Evolutionary conservation across 2,888 invertebrate species (phyloP).

Genomic region (Catocala fraxini): DNA sequence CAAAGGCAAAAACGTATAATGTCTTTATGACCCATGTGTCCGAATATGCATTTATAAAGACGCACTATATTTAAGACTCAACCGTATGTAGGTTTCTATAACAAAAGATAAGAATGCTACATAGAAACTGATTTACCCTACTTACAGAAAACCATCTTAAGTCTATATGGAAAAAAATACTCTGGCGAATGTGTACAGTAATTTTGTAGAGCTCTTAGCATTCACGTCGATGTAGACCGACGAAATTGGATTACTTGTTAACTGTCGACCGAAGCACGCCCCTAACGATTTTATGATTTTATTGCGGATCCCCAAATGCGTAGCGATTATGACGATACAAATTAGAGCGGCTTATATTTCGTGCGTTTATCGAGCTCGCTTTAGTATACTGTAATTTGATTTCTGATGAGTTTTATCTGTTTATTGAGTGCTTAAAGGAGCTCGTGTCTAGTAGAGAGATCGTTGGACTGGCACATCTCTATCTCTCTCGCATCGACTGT

Average conservation of each 20-base stretch:
- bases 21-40: too few relatives aligned
- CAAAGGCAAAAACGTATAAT: too few relatives aligned
- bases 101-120: too few relatives aligned
- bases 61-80: too few relatives aligned
- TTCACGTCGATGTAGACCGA: slow-evolving; percentile 71
- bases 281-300: slow-evolving; percentile 82
- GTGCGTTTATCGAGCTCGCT: slow-evolving; percentile 33
- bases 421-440: neutral
- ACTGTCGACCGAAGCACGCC: slow-evolving; percentile 67
- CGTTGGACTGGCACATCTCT: too few relatives aligned
- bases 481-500: too few relatives aligned
- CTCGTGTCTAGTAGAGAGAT: too few relatives aligned
- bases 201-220: slow-evolving; percentile 76
- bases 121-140: neutral
- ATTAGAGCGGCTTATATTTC: slow-evolving; percentile 56
- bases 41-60: too few relatives aligned
- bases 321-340: slow-evolving; percentile 67
- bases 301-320: slow-evolving; percentile 71
- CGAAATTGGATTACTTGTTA: slow-evolving; percentile 85
- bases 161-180: slow-evolving; percentile 27
- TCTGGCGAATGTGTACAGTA: slow-evolving; percentile 60
- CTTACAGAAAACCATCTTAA: neutral
- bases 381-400: slow-evolving; percentile 8
- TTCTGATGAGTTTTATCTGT: slow-evolving; percentile 18
- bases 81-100: too few relatives aligned